phyloP scores from a whole-genome alignment of 2,113 vertebrate species.

The Rutilus rutilus region DNA sequence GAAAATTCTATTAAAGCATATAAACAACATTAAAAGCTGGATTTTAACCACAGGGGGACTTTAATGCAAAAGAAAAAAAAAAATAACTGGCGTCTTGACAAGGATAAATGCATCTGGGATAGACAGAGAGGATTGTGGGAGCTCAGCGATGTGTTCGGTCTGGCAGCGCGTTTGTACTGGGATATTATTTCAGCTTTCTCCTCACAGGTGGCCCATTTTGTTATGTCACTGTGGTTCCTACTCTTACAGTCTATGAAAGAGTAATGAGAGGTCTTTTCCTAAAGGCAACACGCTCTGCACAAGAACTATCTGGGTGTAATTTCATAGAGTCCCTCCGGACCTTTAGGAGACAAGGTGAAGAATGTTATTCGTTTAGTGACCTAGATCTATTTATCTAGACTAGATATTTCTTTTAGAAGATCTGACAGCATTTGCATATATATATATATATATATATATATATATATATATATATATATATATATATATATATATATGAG shows the following conservation, averaged over 20 bases:
- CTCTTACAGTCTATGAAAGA: conserved; percentile 23
- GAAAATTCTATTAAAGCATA: too few species aligned
- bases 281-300: neutral
- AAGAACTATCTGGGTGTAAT: neutral
- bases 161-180: neutral
- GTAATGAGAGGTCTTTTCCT: conserved; percentile 3
- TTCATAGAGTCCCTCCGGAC: neutral
- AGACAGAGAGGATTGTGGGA: neutral
- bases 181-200: conserved; percentile 21
- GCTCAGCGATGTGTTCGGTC: neutral
- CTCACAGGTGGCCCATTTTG: neutral
- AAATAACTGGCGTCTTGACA: neutral
- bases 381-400: neutral
- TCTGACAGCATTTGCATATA: too few species aligned
- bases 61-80: neutral
- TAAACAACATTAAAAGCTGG: too few species aligned
- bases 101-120: neutral
- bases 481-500: too few species aligned
- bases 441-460: too few species aligned
- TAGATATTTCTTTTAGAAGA: too few species aligned
- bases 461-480: too few species aligned
- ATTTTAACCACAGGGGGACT: neutral
- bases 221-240: conserved; percentile 3
- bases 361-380: neutral
- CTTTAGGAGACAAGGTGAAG: neutral